These are phyloP conservation scores for Sebastes flavidus DNA, from an alignment of 2,797 vertebrate genomes.

Conservation along the genomic window DNA sequence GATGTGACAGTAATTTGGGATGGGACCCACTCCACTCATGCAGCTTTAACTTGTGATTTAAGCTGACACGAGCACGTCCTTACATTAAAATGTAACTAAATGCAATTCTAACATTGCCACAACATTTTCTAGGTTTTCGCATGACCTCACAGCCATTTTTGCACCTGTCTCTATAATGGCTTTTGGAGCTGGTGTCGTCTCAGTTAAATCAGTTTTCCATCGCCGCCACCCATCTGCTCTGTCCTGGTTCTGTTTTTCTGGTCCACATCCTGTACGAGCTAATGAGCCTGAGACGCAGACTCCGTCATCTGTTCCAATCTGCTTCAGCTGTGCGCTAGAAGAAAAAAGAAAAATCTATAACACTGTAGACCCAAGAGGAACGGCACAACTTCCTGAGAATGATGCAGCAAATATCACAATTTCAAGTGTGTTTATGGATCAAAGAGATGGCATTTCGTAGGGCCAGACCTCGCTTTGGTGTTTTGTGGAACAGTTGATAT, in stretches of 20 bases:
- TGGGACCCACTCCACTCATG: not conserved
- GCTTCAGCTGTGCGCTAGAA: not conserved
- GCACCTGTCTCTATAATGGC: constrained; percentile 19
- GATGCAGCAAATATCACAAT: constrained; percentile 8
- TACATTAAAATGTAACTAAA: not conserved
- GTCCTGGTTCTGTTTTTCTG: constrained; percentile 32
- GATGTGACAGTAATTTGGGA: not conserved
- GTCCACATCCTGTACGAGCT: constrained; percentile 25
- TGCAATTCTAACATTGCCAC: not conserved
- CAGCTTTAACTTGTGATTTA: not conserved
- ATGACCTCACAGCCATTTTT: not conserved
- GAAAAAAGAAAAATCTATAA: not conserved
- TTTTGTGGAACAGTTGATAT: not conserved
- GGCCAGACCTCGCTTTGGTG: not conserved
- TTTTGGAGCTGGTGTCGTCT: constrained; percentile 15
- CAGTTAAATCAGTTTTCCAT: constrained; percentile 19
- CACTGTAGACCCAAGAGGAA: not conserved
- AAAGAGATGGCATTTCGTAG: not conserved
- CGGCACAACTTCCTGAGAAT: not conserved
- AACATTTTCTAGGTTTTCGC: not conserved
- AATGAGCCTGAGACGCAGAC: constrained; percentile 28
- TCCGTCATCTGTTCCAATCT: constrained; percentile 39
- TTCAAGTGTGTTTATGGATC: not conserved
- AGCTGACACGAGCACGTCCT: not conserved
- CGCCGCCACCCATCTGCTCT: constrained; percentile 32